Evolutionary conservation across 2,113 vertebrate genomes (phyloP).

Genomic region (Thryonomys swinderianus): DNA sequence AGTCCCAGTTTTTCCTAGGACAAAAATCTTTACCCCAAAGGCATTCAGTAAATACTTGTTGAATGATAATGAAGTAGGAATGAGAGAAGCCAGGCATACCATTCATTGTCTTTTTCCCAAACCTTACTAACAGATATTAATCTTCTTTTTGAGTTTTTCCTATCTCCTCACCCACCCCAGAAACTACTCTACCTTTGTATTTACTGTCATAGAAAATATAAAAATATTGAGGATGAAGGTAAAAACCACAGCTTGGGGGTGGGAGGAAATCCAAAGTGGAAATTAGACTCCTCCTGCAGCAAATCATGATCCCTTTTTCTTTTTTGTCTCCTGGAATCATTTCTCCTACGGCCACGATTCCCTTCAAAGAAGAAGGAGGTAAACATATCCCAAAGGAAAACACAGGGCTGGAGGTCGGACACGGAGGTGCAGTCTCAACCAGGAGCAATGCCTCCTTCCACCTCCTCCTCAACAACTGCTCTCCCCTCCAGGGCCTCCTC

Average conservation of each 20-base stretch:
- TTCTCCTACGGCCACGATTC: background rate
- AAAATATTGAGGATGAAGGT: background rate
- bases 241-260: background rate
- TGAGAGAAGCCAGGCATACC: background rate
- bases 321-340: background rate
- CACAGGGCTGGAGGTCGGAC: background rate
- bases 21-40: background rate
- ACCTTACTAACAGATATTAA: background rate
- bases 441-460: background rate
- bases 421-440: background rate
- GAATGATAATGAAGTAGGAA: background rate
- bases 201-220: background rate
- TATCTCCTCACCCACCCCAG: background rate
- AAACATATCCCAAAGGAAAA: background rate
- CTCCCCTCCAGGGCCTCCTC: background rate
- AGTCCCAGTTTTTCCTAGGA: background rate
- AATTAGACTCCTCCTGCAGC: background rate
- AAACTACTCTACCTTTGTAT: background rate
- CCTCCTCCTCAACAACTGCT: background rate
- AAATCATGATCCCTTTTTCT: constrained; percentile 14
- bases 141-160: background rate
- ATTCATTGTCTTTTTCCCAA: constrained; percentile 30
- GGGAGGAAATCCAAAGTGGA: background rate
- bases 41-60: background rate
- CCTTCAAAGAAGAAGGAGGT: background rate